Conservation (phyloP, 1,140 invertebrate genomes). For the Tribolium castaneum region DNA sequence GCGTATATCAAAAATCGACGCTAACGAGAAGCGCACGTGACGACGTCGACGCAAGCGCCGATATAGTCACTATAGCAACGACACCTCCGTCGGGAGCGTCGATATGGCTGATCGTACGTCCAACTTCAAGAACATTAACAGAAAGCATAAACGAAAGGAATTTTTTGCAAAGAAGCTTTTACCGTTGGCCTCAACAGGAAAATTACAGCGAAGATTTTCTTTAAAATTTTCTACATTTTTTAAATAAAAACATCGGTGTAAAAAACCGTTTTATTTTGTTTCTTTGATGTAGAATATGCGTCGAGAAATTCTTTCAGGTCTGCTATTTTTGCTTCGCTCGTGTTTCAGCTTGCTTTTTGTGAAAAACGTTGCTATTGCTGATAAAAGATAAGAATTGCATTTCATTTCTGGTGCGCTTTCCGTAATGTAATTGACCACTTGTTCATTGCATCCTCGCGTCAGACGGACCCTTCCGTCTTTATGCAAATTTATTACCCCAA, state of each 20-base stretch:
- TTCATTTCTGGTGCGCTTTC: background rate
- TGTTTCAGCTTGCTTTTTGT: too few species aligned
- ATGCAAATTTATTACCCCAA: slow-evolving; percentile 62
- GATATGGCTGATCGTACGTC: slow-evolving; percentile 52
- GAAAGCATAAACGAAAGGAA: background rate
- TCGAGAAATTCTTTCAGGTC: too few species aligned
- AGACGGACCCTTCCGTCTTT: slow-evolving; percentile 57
- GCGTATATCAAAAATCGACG: slow-evolving; percentile 62
- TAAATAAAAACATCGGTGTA: background rate
- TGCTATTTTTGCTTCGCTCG: too few species aligned
- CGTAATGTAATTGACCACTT: slow-evolving; percentile 50
- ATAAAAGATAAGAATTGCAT: background rate
- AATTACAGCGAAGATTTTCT: too few species aligned
- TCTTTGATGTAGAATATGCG: background rate
- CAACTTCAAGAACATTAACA: slow-evolving; percentile 28
- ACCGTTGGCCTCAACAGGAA: background rate
- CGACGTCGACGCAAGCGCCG: slow-evolving; percentile 55
- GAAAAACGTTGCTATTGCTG: background rate
- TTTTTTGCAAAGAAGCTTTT: background rate
- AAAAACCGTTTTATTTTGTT: background rate
- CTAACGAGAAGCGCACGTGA: slow-evolving; percentile 59
- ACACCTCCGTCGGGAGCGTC: slow-evolving; percentile 58
- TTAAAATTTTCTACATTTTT: too few species aligned
- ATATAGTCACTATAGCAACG: slow-evolving; percentile 55
- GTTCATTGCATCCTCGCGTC: slow-evolving; percentile 45